Percentiles rank a stretch among this genome's conserved stretches.
phyloP scores from a whole-genome alignment of 1,140 invertebrate species.

The Rhagoletis zephyria region DNA sequence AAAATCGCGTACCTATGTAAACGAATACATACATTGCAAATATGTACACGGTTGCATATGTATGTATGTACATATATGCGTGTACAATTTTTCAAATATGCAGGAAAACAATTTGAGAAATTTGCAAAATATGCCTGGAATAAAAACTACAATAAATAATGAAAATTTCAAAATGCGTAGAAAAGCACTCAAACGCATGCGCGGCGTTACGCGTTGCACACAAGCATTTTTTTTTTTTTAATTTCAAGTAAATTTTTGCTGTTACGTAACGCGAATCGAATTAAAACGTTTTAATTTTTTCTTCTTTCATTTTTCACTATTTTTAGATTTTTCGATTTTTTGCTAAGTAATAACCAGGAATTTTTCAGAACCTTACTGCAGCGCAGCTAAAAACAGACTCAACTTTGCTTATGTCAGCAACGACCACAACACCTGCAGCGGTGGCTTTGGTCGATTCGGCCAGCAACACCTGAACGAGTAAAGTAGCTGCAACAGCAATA shows the following conservation, averaged over 20 bases:
- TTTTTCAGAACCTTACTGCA: constrained; percentile 48
- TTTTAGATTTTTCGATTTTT: background rate
- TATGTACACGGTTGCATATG: background rate
- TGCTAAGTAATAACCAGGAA: background rate
- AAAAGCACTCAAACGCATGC: background rate
- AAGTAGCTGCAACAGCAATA: background rate
- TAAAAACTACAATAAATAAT: constrained; percentile 16
- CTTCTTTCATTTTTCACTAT: background rate
- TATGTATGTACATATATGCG: background rate
- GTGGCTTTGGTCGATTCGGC: background rate
- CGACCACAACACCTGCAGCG: constrained; percentile 45
- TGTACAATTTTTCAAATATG: background rate
- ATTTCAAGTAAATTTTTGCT: background rate
- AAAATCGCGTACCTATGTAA: background rate
- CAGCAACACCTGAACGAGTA: background rate
- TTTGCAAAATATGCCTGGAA: background rate
- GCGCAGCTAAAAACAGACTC: constrained; percentile 48
- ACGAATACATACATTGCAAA: background rate
- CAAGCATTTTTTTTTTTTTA: background rate
- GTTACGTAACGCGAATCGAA: background rate
- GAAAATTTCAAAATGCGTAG: background rate
- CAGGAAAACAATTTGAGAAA: background rate
- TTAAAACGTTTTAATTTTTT: background rate
- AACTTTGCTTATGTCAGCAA: constrained; percentile 18
- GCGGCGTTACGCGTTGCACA: background rate